A percentile compares a stretch with the other conserved stretches of the same genome.
These are phyloP conservation scores for Dasyprocta punctata DNA, from an alignment of 2,113 vertebrate genomes.

Conservation along the genomic window DNA sequence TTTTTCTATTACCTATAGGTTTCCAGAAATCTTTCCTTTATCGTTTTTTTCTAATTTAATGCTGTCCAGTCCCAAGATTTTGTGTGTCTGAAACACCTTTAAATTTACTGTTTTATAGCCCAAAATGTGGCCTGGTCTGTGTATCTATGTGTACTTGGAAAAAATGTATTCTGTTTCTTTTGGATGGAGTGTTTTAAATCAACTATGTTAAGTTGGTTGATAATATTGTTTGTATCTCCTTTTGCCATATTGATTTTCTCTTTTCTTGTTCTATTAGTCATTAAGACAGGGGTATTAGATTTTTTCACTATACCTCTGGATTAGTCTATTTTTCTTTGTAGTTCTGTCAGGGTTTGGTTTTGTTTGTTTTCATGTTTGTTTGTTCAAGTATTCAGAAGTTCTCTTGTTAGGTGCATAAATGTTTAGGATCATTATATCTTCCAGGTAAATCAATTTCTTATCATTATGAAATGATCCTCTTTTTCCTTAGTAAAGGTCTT, in stretches of 20 bases:
- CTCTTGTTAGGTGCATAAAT: neutral
- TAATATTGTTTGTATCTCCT: neutral
- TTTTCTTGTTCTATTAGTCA: neutral
- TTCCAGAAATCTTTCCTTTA: neutral
- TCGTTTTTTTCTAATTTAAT: neutral
- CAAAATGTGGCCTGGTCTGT: neutral
- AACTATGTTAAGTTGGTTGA: neutral
- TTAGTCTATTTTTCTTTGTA: neutral
- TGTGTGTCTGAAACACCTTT: neutral
- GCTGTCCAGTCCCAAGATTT: neutral
- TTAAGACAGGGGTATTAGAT: neutral
- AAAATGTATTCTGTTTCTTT: neutral
- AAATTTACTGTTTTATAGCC: neutral
- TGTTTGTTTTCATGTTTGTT: neutral
- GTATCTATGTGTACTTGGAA: neutral
- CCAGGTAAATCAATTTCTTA: neutral
- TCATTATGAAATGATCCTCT: neutral
- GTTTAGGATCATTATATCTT: neutral
- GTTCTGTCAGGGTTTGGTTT: neutral
- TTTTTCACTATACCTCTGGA: neutral
- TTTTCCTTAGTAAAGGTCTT: neutral
- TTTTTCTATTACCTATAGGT: neutral
- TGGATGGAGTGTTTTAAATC: neutral
- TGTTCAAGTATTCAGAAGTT: neutral
- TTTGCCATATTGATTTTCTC: neutral